phyloP scores from a whole-genome alignment of 2,888 invertebrate species.

The Charanyca ferruginea region DNA sequence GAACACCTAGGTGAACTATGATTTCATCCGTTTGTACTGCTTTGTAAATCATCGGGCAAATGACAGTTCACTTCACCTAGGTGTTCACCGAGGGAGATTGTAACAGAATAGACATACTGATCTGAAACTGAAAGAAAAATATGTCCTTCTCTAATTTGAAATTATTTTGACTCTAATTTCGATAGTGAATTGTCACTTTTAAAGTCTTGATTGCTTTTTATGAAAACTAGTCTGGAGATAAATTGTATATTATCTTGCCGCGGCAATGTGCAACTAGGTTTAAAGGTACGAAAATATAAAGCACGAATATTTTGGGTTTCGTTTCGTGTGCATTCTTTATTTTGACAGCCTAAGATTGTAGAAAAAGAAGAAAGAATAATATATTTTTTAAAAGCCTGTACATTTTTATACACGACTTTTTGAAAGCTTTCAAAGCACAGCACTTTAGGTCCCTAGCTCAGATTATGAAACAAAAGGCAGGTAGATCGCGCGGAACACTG shows the following conservation, averaged over 20 bases:
- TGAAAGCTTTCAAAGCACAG: too few relatives aligned
- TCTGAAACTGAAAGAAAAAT: not conserved
- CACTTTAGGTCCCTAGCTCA: too few relatives aligned
- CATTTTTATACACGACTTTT: too few relatives aligned
- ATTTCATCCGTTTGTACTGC: too few relatives aligned
- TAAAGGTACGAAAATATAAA: conserved; percentile 33
- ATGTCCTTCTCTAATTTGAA: conserved; percentile 25
- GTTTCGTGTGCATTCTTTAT: not conserved
- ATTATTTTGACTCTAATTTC: conserved; percentile 5
- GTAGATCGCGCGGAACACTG: too few relatives aligned
- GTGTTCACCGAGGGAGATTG: too few relatives aligned
- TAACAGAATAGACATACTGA: too few relatives aligned
- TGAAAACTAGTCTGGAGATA: conserved; percentile 55
- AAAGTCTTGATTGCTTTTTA: conserved; percentile 28
- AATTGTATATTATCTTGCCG: conserved; percentile 12
- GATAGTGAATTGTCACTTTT: conserved; percentile 11
- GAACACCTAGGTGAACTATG: too few relatives aligned
- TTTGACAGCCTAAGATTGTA: not conserved
- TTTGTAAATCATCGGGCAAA: too few relatives aligned
- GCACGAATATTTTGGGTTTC: conserved; percentile 37
- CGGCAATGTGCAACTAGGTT: conserved; percentile 36
- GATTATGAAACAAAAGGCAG: too few relatives aligned
- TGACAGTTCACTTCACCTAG: too few relatives aligned
- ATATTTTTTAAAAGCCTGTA: too few relatives aligned
- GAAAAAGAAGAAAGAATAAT: not conserved